Base-by-base conservation (phyloP, 2,888 invertebrate genomes). In the Drosophila parthenogenetica region DNA sequence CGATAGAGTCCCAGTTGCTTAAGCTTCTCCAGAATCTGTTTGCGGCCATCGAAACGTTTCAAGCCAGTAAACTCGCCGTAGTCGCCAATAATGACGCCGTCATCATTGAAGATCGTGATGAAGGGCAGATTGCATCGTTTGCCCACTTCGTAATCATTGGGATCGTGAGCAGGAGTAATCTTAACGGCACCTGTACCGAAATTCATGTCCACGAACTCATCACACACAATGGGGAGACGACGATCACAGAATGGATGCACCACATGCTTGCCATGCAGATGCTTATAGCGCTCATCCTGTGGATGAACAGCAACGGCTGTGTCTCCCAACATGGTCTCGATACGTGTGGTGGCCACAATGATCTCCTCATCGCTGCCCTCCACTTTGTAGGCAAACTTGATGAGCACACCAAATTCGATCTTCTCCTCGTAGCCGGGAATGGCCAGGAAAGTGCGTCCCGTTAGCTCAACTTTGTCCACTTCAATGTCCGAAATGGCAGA, bases 171-270 rank as follows among this genome's bases (percentile, higher is more conserved):
- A 0, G 99, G 99, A 1, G 99, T 99, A 69, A 99, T 97, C 93
- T 99, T 99, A 0, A 99, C 99, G 67, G 98, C 99, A 80, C 99
- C 99, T 59, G 99, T 99, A 86, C 99, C 99, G 91, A 99, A 99
- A 69, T 94, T 94, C 93, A 95, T 96, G 87, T 99, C 99, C 1
- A 99, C 99, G 90, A 97, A 98, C 1, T 96, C 95, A 91, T 99
- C 99, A 49, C 95, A 95, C 13, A 99, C 94, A 79, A 99, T 95
- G 0, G 98, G 98, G 76, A 99, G 92, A 70, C 94, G 94, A 61
- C 98, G 94, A 58, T 95, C 93, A 66, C 96, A 93, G 92, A 99
- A 97, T 0, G 99, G 99, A 94, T 99, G 99, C 43, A 94, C 93
- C 1, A 98, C 95, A 81, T 93, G 93, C 93, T 96, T 96, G 43